Evolutionary conservation across 1,140 invertebrate species (phyloP), one percentile per base, ranked within the genome.

Genomic region (Samia ricini): DNA sequence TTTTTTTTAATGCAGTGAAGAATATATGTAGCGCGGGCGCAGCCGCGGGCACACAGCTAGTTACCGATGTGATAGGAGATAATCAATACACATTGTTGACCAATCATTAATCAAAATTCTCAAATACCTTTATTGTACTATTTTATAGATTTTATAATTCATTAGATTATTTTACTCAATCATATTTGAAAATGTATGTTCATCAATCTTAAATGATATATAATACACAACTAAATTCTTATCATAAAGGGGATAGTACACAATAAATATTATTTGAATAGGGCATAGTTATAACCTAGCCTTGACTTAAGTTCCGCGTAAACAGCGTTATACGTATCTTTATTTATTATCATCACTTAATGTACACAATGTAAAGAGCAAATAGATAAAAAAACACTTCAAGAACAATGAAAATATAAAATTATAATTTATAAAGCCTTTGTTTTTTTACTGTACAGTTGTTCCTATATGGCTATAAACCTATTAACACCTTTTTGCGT

Each of bases 221-320:
- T 36, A 12, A 36, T 15, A 42, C 3, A 42, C 12, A 42, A 42
- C 26, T 26, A 26, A 3, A 26, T 26, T 26, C 3, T 4, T 26
- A 26, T 26, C 26, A n/a, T 26, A 42, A 42, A 42, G 1, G n/a
- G 12, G 4, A 42, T 15, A 15, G 7, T 42, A 42, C 10, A 8
- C 12, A 0, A 42, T 42, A 42, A 1, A 4, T 12, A 15, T 42
- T 15, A 15, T 29, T 29, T 29, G 4, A 42, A 42, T 42, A 42
- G 33, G 12, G 33, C n/a, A 42, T 12, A 15, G 33, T n/a, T n/a
- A n/a, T n/a, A n/a, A 24, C 21, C 5, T 12, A 55, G 52, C 52
- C 52, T 55, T 55, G 52, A 55, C 52, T n/a, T 4, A 15, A 24
- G 52, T 55, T 24, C 22, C 52, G 24, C 52, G 52, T 55, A 55